phyloP scores from a whole-genome alignment of 2,797 vertebrate genomes.

The Periparus ater region DNA sequence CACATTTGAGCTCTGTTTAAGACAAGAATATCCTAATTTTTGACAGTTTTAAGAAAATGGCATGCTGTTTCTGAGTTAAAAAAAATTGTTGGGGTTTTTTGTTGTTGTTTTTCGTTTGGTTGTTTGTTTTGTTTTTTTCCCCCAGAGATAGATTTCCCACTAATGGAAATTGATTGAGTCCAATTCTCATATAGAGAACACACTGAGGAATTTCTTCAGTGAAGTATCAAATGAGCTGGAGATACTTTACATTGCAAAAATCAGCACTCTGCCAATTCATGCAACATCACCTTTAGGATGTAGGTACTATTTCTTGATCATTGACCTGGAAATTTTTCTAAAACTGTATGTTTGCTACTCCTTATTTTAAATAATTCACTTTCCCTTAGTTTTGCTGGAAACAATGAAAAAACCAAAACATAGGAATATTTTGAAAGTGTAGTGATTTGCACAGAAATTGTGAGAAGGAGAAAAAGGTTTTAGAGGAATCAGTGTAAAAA shows the following conservation, averaged over 20 bases:
- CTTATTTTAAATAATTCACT: not conserved
- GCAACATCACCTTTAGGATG: not conserved
- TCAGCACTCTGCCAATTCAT: not conserved
- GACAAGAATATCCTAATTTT: not conserved
- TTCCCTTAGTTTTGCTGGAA: not conserved
- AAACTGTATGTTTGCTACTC: not conserved
- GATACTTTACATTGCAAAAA: not conserved
- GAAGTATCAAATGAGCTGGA: not conserved
- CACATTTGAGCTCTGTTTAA: not conserved
- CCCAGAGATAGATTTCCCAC: not conserved
- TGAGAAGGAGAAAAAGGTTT: not conserved
- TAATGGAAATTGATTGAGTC: constrained; percentile 14
- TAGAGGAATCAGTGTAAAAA: not conserved
- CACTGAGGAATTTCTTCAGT: not conserved
- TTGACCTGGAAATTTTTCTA: constrained; percentile 13
- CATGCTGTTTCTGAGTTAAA: not conserved
- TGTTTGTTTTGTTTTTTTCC: too few relatives aligned
- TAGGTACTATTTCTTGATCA: not conserved
- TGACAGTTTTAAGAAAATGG: not conserved
- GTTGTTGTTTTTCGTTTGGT: not conserved
- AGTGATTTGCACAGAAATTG: not conserved
- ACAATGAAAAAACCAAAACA: not conserved
- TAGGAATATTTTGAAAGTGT: not conserved
- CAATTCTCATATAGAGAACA: not conserved
- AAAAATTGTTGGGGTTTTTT: not conserved